A percentile compares a stretch with the other conserved stretches of the same genome.
These are phyloP conservation scores for Ditylenchus dipsaci DNA, from an alignment of 1,140 invertebrate genomes.

Conservation along the genomic window DNA sequence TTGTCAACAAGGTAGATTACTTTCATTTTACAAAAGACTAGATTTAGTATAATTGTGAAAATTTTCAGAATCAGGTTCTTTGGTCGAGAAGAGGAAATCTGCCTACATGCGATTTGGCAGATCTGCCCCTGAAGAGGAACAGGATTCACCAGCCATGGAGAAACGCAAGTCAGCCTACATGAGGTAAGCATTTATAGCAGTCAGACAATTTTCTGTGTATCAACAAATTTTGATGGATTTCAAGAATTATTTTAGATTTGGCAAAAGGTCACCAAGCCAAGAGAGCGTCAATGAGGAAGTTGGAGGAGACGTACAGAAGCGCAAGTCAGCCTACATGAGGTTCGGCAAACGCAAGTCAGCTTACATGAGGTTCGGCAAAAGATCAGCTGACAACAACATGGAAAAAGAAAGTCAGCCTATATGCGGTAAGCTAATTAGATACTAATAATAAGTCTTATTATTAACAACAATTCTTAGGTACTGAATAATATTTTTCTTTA, in stretches of 20 bases:
- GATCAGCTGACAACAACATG: background rate
- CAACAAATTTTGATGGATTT: background rate
- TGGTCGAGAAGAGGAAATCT: constrained; percentile 26
- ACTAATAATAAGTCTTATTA: too few relatives aligned
- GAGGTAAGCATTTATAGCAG: constrained; percentile 18
- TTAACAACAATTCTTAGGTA: too few relatives aligned
- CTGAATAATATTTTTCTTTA: too few relatives aligned
- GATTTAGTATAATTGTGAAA: background rate
- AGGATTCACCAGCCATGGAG: constrained; percentile 11
- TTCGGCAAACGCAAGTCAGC: constrained; percentile 32
- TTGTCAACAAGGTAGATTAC: background rate
- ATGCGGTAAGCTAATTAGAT: too few relatives aligned
- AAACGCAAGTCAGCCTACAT: constrained; percentile 32
- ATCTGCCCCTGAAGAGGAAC: background rate
- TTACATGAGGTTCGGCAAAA: constrained; percentile 30
- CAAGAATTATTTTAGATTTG: constrained; percentile 33
- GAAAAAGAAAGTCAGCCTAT: background rate
- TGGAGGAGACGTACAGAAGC: constrained; percentile 22
- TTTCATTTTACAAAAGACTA: background rate
- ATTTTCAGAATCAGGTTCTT: background rate
- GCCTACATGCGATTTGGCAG: constrained; percentile 33
- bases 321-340: constrained; percentile 31
- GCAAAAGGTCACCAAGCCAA: constrained; percentile 12
- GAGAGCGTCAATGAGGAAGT: background rate
- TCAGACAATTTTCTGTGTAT: too few relatives aligned